These are phyloP conservation scores for Octopus sinensis DNA, from an alignment of 1,140 invertebrate genomes.

Conservation along the genomic window DNA sequence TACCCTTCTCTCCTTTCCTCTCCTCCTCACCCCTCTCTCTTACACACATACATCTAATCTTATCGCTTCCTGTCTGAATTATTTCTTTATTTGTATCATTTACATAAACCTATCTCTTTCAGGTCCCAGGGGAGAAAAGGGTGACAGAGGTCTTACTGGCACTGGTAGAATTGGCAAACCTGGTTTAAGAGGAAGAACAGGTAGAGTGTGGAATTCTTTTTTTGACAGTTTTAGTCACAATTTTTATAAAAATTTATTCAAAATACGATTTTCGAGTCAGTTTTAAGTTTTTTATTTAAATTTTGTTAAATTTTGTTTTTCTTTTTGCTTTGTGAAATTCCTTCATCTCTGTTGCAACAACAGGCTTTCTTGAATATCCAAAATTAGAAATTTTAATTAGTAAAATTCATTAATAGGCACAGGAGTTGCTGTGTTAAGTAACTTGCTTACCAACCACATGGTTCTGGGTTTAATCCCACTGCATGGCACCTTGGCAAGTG, in stretches of 20 bases:
- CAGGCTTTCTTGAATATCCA: background rate
- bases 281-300: no score
- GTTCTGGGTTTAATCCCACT: no score
- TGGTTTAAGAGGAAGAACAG: conserved; percentile 35
- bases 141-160: conserved; percentile 38
- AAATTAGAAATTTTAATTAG: no score
- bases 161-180: conserved; percentile 34
- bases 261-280: no score
- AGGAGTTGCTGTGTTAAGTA: no score
- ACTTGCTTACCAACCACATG: no score
- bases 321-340: background rate
- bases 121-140: conserved; percentile 38
- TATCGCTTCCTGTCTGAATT: conserved; percentile 23
- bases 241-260: conserved; percentile 4
- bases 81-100: background rate
- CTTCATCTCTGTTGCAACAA: background rate
- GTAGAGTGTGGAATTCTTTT: conserved; percentile 24
- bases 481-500: no score
- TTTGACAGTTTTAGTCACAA: conserved; percentile 14
- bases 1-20: no score
- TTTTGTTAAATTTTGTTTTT: background rate
- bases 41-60: conserved; percentile 20
- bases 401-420: no score
- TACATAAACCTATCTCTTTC: background rate
- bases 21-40: no score